A percentile compares a stretch with the other conserved stretches of the same genome.
These are phyloP conservation scores for Dynastes maya DNA, from an alignment of 2,888 invertebrate species.

Conservation along the genomic window DNA sequence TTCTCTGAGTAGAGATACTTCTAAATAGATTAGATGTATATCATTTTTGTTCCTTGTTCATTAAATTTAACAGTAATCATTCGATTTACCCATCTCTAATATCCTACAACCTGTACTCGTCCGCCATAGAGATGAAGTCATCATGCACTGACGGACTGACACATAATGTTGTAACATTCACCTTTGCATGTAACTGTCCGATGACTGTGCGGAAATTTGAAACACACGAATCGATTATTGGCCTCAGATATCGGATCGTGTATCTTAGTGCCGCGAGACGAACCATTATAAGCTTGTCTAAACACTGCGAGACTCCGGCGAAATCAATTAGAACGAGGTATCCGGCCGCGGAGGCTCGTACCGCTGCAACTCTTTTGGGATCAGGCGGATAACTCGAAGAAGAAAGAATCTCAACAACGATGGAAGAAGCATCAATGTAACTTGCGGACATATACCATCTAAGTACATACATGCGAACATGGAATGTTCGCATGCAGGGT, in stretches of 20 bases:
- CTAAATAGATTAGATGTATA: too few relatives aligned
- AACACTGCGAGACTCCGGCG: conserved; percentile 63
- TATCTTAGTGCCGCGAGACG: conserved; percentile 65
- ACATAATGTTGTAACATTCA: conserved; percentile 63
- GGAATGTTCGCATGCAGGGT: background rate
- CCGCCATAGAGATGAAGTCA: conserved; percentile 59
- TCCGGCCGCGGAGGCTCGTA: conserved; percentile 11
- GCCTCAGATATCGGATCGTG: conserved; percentile 65
- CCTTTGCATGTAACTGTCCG: conserved; percentile 64
- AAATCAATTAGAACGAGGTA: conserved; percentile 65
- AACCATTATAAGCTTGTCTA: conserved; percentile 66
- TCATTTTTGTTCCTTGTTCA: too few relatives aligned
- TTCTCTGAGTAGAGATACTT: background rate
- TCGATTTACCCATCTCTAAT: conserved; percentile 16
- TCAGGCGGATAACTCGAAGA: background rate
- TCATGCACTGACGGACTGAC: conserved; percentile 60
- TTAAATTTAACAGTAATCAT: background rate
- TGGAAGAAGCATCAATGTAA: conserved; percentile 7
- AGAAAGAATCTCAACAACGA: background rate
- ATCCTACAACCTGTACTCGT: background rate
- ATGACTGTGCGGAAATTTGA: conserved; percentile 60
- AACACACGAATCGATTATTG: conserved; percentile 66
- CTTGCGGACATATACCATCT: background rate
- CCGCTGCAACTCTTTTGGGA: background rate
- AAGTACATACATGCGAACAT: background rate